Conservation (phyloP, 2,888 invertebrate genomes). For the Aricia artaxerxes region DNA sequence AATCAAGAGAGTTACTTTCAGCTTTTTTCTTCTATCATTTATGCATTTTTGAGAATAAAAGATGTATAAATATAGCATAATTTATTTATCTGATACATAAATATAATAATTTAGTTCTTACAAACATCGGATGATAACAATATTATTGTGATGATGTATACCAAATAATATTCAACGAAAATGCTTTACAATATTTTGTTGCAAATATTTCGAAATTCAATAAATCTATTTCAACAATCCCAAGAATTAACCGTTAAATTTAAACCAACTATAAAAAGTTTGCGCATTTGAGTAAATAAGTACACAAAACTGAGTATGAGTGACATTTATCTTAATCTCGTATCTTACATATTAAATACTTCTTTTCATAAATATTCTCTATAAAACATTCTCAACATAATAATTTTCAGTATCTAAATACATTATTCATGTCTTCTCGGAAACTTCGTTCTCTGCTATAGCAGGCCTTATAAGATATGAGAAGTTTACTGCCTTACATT, state of each 20-base stretch:
- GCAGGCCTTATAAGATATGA: too few species aligned
- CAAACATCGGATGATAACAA: background rate
- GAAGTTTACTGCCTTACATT: too few species aligned
- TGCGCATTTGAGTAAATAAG: background rate
- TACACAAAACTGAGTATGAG: background rate
- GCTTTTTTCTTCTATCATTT: background rate
- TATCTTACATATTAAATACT: conserved; percentile 4
- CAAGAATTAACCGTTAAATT: background rate
- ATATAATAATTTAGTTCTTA: background rate
- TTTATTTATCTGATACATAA: conserved; percentile 7
- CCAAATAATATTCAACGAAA: background rate
- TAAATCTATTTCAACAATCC: background rate
- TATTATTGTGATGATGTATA: background rate
- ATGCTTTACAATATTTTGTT: too few species aligned
- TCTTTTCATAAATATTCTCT: background rate
- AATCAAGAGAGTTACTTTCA: background rate
- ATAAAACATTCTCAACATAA: conserved; percentile 5
- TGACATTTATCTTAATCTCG: background rate
- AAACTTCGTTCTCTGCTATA: background rate
- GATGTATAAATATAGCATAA: background rate
- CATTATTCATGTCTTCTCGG: background rate
- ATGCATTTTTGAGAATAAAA: background rate
- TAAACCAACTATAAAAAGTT: background rate
- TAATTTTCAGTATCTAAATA: conserved; percentile 1
- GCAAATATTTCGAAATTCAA: too few species aligned